phyloP scores from a whole-genome alignment of 1,140 invertebrate genomes.

The Drosophila melanica region DNA sequence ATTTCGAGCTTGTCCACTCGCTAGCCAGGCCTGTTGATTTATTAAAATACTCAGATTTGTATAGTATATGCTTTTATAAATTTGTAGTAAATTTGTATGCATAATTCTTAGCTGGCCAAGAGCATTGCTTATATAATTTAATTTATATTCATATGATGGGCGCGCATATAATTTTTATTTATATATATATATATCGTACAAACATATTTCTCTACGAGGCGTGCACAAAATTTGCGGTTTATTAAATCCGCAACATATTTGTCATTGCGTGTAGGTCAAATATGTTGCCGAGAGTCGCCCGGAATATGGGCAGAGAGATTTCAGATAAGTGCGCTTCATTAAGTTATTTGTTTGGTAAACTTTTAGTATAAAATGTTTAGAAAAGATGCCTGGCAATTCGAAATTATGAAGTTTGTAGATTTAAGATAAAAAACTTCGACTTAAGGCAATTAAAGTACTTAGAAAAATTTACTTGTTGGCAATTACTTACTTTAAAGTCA shows the following conservation, averaged over 20 bases:
- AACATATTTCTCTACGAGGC: slow-evolving; percentile 1
- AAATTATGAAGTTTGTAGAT: slow-evolving; percentile 8
- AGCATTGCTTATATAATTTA: slow-evolving; percentile 52
- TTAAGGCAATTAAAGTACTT: slow-evolving; percentile 1
- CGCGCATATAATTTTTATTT: slow-evolving; percentile 19
- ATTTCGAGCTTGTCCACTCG: slow-evolving; percentile 28
- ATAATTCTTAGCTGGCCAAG: slow-evolving; percentile 21
- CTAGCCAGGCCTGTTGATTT: slow-evolving; percentile 35
- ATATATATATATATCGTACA: slow-evolving; percentile 13
- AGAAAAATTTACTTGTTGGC: no score
- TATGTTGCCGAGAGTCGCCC: slow-evolving; percentile 25
- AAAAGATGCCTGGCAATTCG: not conserved
- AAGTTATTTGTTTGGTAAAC: slow-evolving; percentile 13
- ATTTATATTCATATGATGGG: slow-evolving; percentile 41
- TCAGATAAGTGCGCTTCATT: slow-evolving; percentile 17
- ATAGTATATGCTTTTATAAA: slow-evolving; percentile 25
- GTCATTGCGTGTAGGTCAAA: slow-evolving; percentile 54
- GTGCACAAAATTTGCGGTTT: slow-evolving; percentile 18
- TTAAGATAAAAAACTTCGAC: slow-evolving; percentile 7
- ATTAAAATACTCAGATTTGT: slow-evolving; percentile 39
- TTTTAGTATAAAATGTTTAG: slow-evolving; percentile 3
- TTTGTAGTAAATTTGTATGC: slow-evolving; percentile 25
- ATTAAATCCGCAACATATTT: slow-evolving; percentile 47
- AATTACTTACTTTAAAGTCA: no score
- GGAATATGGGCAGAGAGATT: not conserved